These are phyloP conservation scores for Rotaria socialis DNA, from an alignment of 2,888 invertebrate species.

Conservation along the genomic window DNA sequence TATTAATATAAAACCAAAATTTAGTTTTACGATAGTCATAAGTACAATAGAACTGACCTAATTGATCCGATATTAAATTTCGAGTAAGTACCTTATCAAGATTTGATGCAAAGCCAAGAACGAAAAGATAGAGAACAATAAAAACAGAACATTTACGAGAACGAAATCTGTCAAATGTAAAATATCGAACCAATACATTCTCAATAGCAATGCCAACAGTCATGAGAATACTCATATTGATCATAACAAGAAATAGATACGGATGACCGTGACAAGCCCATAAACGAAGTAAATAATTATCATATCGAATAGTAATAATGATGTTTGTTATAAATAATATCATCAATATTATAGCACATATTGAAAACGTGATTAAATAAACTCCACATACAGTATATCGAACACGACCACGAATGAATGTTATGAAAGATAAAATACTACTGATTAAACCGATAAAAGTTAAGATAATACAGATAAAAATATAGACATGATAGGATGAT, in stretches of 20 bases:
- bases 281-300: not conserved
- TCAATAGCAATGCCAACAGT: not conserved
- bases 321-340: not conserved
- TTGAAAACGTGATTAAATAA: not conserved
- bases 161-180: not conserved
- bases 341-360: not conserved
- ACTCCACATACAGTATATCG: not conserved
- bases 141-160: not conserved
- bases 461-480: not conserved
- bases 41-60: not conserved
- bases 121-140: not conserved
- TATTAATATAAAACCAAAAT: not conserved
- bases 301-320: not conserved
- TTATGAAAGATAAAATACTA: not conserved
- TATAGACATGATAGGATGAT: not conserved
- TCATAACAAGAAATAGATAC: not conserved
- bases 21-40: not conserved
- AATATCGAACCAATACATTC: not conserved
- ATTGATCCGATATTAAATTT: not conserved
- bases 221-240: not conserved
- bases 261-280: slow-evolving; percentile 1
- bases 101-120: not conserved
- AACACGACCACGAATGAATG: not conserved
- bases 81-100: not conserved
- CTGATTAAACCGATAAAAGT: not conserved